Conservation (phyloP, 2,797 vertebrate species). For the Onychomys arenicola region DNA sequence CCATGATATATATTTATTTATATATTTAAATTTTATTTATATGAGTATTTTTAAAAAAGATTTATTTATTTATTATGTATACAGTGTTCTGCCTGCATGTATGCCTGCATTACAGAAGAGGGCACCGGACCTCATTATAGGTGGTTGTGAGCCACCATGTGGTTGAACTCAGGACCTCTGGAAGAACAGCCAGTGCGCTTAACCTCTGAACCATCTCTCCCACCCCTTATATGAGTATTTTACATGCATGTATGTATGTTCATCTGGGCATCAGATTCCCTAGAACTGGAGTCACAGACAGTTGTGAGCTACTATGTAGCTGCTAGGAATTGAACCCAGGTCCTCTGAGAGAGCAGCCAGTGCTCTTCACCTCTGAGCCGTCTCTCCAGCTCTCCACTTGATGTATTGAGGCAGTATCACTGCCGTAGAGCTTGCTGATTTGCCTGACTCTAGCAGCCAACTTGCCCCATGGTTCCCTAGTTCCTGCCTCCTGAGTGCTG, state of each 20-base stretch:
- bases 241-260: background rate
- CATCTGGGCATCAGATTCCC: background rate
- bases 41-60: background rate
- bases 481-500: background rate
- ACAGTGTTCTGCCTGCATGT: too few relatives aligned
- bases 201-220: too few relatives aligned
- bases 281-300: background rate
- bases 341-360: background rate
- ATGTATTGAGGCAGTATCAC: background rate
- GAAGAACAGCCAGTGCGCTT: too few relatives aligned
- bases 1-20: too few relatives aligned
- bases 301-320: background rate
- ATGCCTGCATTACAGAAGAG: too few relatives aligned
- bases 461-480: background rate
- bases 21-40: too few relatives aligned
- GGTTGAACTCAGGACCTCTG: too few relatives aligned
- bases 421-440: too few relatives aligned
- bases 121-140: too few relatives aligned
- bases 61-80: too few relatives aligned
- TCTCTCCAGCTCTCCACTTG: background rate
- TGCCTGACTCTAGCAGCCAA: background rate
- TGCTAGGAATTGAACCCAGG: background rate
- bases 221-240: background rate
- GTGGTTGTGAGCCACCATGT: too few relatives aligned
- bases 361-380: background rate